phyloP scores from a whole-genome alignment of 2,113 vertebrate genomes.

The Neoarius graeffei region DNA sequence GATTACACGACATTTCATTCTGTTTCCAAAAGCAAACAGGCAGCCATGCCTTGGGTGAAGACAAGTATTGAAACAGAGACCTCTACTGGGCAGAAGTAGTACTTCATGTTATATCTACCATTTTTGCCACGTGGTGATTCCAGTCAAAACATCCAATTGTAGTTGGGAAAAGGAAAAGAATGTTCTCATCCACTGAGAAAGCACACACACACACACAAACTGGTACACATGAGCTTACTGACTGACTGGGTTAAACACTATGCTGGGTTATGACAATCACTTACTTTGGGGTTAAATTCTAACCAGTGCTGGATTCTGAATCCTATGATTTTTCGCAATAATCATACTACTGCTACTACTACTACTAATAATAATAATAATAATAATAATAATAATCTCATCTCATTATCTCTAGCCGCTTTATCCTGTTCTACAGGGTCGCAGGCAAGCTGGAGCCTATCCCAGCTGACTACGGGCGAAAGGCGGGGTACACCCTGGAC shows the following conservation, averaged over 20 bases:
- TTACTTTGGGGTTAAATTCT: neutral
- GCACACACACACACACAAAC: neutral
- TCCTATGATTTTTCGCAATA: neutral
- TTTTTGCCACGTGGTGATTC: slow-evolving; percentile 6
- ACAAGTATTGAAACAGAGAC: slow-evolving; percentile 7
- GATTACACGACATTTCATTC: neutral
- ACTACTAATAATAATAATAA: too few species aligned
- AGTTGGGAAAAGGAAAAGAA: slow-evolving; percentile 40
- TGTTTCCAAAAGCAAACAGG: neutral
- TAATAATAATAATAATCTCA: neutral
- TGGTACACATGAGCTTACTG: neutral
- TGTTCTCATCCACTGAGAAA: slow-evolving; percentile 4
- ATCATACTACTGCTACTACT: too few species aligned
- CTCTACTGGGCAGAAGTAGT: slow-evolving; percentile 27
- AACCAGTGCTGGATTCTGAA: neutral
- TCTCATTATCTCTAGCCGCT: too few species aligned
- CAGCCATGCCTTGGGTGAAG: neutral
- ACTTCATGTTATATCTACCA: slow-evolving; percentile 56
- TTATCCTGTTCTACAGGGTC: too few species aligned
- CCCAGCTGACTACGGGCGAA: too few species aligned
- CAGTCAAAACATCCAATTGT: slow-evolving; percentile 7
- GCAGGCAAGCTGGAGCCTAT: too few species aligned
- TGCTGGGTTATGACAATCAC: neutral
- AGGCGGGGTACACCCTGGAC: too few species aligned
- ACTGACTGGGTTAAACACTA: too few species aligned